Evolutionary conservation across 2,797 vertebrate genomes (phyloP).

Genomic region (Smutsia gigantea): DNA sequence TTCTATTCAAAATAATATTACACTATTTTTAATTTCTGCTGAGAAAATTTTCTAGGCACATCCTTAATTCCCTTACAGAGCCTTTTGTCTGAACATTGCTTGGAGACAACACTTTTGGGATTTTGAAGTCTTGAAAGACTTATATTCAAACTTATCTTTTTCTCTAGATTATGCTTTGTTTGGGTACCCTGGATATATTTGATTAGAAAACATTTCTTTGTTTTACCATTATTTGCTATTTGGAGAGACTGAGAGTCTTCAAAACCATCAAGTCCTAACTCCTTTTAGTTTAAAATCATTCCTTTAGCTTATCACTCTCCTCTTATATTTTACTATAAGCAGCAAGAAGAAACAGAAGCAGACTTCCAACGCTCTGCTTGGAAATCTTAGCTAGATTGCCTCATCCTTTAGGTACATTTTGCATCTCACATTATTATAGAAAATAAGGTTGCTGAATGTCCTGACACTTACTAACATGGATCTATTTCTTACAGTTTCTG

Average conservation of each 20-base stretch:
- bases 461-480: neutral
- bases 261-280: neutral
- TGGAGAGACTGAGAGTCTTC: neutral
- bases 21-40: neutral
- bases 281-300: neutral
- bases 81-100: neutral
- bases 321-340: neutral
- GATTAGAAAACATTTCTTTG: neutral
- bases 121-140: neutral
- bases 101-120: neutral
- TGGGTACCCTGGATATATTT: neutral
- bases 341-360: neutral
- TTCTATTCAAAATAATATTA: neutral
- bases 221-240: neutral
- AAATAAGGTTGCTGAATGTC: neutral
- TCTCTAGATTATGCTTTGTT: neutral
- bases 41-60: neutral
- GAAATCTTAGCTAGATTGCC: neutral
- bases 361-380: neutral
- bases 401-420: neutral
- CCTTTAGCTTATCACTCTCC: neutral
- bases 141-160: neutral
- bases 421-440: neutral
- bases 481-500: neutral
- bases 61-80: neutral